A percentile compares a stretch with the other conserved stretches of the same genome.
Evolutionary conservation across 1,140 invertebrate genomes (phyloP).

Genomic region (Lordiphosa stackelbergi): DNA sequence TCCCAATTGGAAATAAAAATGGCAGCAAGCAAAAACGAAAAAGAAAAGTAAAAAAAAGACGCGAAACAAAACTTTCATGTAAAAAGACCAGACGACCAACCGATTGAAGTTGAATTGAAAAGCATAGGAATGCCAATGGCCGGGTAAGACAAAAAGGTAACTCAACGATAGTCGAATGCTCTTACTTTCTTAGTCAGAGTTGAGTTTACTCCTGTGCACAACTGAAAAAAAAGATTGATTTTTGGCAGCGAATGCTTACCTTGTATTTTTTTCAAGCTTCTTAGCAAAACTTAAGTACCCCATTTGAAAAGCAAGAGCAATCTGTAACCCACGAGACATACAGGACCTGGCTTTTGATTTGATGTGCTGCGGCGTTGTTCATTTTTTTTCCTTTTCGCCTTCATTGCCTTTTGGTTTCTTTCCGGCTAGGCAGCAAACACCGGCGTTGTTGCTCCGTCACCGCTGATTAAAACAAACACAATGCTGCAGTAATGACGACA

Average conservation of each 20-base stretch:
- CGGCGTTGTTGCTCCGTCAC: constrained; percentile 39
- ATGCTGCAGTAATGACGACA: constrained; percentile 72
- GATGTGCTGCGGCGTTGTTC: constrained; percentile 11
- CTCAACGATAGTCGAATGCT: constrained; percentile 22
- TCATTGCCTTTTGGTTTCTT: constrained; percentile 7
- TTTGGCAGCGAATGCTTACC: too few relatives aligned
- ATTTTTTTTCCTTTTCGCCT: constrained; percentile 2
- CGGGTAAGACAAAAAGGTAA: constrained; percentile 1
- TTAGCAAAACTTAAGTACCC: neutral
- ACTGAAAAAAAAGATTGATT: too few relatives aligned
- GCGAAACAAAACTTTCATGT: constrained; percentile 9
- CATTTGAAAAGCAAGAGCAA: neutral
- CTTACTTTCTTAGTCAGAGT: too few relatives aligned
- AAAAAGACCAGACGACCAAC: constrained; percentile 13
- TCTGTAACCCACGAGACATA: constrained; percentile 19
- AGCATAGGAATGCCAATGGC: constrained; percentile 34
- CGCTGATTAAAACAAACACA: constrained; percentile 75
- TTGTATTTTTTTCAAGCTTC: too few relatives aligned
- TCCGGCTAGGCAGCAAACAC: constrained; percentile 52
- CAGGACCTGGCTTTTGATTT: constrained; percentile 46
- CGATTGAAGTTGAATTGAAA: constrained; percentile 48
- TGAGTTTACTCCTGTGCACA: too few relatives aligned
- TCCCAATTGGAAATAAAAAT: constrained; percentile 74
- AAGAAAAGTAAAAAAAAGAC: constrained; percentile 8
- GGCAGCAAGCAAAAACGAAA: constrained; percentile 36